Percentiles rank a stretch among this genome's conserved stretches.
These are phyloP conservation scores for Macroteleia sp. DNA, from an alignment of 2,888 invertebrate species.

Conservation along the genomic window DNA sequence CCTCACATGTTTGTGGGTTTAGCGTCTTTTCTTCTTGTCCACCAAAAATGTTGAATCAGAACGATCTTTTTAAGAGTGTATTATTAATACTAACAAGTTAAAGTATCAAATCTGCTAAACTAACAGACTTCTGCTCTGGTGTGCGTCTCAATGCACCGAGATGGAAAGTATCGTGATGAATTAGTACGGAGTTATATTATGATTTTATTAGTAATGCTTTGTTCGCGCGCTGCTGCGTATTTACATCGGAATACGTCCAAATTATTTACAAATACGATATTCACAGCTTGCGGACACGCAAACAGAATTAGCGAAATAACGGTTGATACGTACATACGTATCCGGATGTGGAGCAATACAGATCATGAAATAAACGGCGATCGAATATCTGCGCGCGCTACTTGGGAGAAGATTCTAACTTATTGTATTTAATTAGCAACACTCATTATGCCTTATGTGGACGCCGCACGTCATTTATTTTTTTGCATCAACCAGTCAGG, in stretches of 20 bases:
- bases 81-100: too few species aligned
- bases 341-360: constrained; percentile 52
- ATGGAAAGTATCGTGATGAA: constrained; percentile 58
- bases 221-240: constrained; percentile 43
- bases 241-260: constrained; percentile 39
- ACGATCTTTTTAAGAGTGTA: too few species aligned
- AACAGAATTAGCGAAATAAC: constrained; percentile 52
- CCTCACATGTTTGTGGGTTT: too few species aligned
- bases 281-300: constrained; percentile 55
- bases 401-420: constrained; percentile 17
- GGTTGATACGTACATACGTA: constrained; percentile 39
- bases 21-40: too few species aligned
- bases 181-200: constrained; percentile 53
- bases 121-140: neutral
- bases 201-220: constrained; percentile 61
- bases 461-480: constrained; percentile 9
- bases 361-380: constrained; percentile 36
- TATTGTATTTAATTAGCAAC: constrained; percentile 37
- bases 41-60: too few species aligned
- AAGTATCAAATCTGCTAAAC: too few species aligned
- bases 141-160: constrained; percentile 36
- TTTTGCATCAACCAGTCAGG: constrained; percentile 1
- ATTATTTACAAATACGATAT: constrained; percentile 57
- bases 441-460: constrained; percentile 17
- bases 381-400: constrained; percentile 21